Evolutionary conservation across 2,797 vertebrate genomes (phyloP), one percentile per base, ranked within the genome.

Genomic region (Megalops cyprinoides): DNA sequence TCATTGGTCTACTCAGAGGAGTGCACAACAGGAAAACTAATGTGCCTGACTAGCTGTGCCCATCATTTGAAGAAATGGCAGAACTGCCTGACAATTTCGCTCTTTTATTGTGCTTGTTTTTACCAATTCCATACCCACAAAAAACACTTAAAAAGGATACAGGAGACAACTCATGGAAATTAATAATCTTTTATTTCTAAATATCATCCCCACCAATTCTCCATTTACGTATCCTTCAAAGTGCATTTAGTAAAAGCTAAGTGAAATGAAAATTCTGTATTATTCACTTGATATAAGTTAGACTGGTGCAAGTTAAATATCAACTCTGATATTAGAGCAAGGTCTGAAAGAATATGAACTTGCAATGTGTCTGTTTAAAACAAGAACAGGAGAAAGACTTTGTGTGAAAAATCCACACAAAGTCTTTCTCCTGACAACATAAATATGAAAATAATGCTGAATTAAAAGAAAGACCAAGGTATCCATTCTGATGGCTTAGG

Each of bases 181-280:
- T 12, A 34, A 37, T n/a, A n/a, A 37, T 14, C 20, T 76, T 37
- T 79, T 71, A 79, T 67, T 79, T 69, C 78, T 79, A 79, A 89
- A 91, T 74, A 58, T n/a, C 62, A 56, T 48, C 73, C 65, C 84
- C 60, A 76, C 42, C 37, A 42, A 53, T 69, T 71, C 44, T 39
- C 71, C 46, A 74, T 80, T 31, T 58, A 80, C 53, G 74, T 80
- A 44, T 74, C 69, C 78, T 95, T 95, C 92, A 97, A 97, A 97
- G 96, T 97, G 90, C 92, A 94, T 93, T 94, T 91, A 94, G 92
- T 91, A 91, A 92, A 92, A 90, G 86, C 87, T 90, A 88, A 92
- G 83, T 90, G 85, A 88, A 91, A 86, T 78, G 51, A 86, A 80
- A 95, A 90, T 93, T 93, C 93, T 90, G 42, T 79, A 88, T 85